These are phyloP conservation scores for Brachionus manjavacas DNA, from an alignment of 1,140 invertebrate genomes.

Conservation along the genomic window DNA sequence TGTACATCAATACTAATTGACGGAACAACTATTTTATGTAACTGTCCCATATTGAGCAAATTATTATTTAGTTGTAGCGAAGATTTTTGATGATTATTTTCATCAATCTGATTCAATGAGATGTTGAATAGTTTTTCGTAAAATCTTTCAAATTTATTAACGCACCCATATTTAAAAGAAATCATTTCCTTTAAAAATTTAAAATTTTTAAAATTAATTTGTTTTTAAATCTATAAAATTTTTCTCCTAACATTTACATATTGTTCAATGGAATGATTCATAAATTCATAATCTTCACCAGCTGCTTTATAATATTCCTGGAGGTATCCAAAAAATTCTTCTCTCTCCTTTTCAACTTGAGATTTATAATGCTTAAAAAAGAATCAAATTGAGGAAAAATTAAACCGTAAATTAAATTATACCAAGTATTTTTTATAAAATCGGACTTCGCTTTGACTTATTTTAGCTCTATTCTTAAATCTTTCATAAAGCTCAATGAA, in stretches of 20 bases:
- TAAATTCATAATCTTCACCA: constrained; percentile 29
- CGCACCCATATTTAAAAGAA: background rate
- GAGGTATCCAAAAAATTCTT: background rate
- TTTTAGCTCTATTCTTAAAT: background rate
- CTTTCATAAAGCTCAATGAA: background rate
- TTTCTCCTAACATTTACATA: background rate
- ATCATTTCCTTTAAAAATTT: constrained; percentile 3
- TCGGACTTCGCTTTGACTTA: constrained; percentile 30
- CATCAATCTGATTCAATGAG: background rate
- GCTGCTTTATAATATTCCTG: constrained; percentile 11
- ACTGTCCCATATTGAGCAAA: background rate
- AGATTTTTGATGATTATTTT: background rate
- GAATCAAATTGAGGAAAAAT: background rate
- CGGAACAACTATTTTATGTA: background rate
- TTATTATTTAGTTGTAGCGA: background rate
- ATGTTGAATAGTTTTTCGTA: background rate
- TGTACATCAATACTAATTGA: background rate
- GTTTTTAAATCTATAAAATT: background rate
- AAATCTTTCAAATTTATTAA: background rate
- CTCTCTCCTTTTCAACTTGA: constrained; percentile 28
- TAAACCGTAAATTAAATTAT: background rate
- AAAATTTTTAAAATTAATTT: background rate
- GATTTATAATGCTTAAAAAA: constrained; percentile 12
- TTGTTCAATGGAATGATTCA: background rate
- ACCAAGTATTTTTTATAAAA: constrained; percentile 33